Evolutionary conservation across 2,888 invertebrate species (phyloP).

Genomic region (Sesia bembeciformis): DNA sequence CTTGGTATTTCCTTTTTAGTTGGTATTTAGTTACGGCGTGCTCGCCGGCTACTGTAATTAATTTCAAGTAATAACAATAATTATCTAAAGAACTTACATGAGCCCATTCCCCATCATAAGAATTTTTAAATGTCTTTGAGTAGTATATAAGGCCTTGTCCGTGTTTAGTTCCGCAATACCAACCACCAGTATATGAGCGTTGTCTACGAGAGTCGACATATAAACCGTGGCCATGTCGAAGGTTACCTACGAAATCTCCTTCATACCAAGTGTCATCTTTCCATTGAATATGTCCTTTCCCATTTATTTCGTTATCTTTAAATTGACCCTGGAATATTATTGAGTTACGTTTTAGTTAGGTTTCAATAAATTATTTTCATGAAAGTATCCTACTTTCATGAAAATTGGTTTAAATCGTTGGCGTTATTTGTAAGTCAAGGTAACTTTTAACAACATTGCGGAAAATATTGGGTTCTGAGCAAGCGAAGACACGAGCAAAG

Average conservation of each 20-base stretch:
- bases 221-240: constrained; percentile 71
- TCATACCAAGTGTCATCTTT: constrained; percentile 73
- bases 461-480: too few relatives aligned
- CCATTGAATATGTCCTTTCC: constrained; percentile 70
- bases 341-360: not conserved
- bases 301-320: constrained; percentile 66
- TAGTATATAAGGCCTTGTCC: constrained; percentile 51
- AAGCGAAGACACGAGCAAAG: too few relatives aligned
- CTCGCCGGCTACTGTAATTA: too few relatives aligned
- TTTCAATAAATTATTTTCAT: too few relatives aligned
- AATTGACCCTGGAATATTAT: constrained; percentile 67
- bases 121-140: constrained; percentile 35
- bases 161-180: constrained; percentile 64
- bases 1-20: too few relatives aligned
- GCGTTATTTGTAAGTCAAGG: too few relatives aligned
- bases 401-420: too few relatives aligned
- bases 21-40: too few relatives aligned
- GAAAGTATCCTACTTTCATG: too few relatives aligned
- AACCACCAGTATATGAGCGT: constrained; percentile 54
- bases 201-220: constrained; percentile 55
- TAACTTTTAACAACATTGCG: too few relatives aligned
- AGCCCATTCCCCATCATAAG: constrained; percentile 56
- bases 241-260: constrained; percentile 71
- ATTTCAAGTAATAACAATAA: too few relatives aligned
- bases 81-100: constrained; percentile 20